Base-by-base conservation (phyloP, 2,113 vertebrate genomes). In the Dromaius novaehollandiae region DNA sequence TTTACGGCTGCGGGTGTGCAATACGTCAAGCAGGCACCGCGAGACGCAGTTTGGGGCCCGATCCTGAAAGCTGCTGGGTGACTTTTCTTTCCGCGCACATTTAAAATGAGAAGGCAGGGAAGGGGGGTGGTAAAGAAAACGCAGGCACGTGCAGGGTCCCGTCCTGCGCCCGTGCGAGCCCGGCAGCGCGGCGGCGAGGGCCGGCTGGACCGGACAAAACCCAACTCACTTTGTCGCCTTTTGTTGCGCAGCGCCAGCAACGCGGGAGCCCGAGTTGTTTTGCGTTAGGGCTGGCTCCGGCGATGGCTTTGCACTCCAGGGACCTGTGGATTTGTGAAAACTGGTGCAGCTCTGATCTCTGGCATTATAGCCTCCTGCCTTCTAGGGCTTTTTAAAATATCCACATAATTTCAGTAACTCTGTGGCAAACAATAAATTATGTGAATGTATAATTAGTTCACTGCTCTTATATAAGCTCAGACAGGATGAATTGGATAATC, bases 161-260 rank as follows among this genome's bases (percentile, higher is more conserved):
- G 38, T 38, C 38, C 38, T 38, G 38, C 38, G 38, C 38, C 90
- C 0, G 63, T 60, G 77, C 83, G 88, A 96, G 89, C 85, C 91
- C 94, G 70, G 82, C 61, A 71, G 69, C 89, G 86, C 73, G 46
- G 92, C 76, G 84, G 73, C 6, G 0, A 88, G 93, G 48, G 61
- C 74, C 95, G 93, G 94, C 88, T 90, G 91, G 94, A 95, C 86
- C 14, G 51, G 66, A 84, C 94, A 97, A 91, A 95, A 94, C 93
- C 83, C 64, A 92, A 75, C 80, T 90, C 92, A 73, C 5, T 92
- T 96, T 90, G 83, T 89, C 85, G 73, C 82, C 96, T 88, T 94
- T 90, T 95, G 96, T 89, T 88, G 83, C 90, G 93, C 64, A 90
- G 93, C 55, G 65, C 69, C 73, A 89, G 92, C 88, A 94, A 97